Conservation (phyloP, 1,140 invertebrate genomes). For the Tetramorium alpestre region DNA sequence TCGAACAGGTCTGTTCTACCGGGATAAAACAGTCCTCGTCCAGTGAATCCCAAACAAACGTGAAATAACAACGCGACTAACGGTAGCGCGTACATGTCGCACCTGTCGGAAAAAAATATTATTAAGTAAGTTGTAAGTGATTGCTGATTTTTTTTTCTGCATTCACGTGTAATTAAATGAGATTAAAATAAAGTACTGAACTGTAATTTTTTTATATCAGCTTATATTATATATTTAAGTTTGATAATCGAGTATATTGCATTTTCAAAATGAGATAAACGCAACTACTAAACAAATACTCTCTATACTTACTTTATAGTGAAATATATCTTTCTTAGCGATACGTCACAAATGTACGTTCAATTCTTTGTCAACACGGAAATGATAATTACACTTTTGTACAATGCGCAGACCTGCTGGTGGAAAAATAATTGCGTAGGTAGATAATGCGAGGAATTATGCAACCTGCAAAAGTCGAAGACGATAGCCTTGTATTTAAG, state of each 20-base stretch:
- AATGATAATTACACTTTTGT: constrained; percentile 11
- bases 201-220: not conserved
- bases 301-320: not conserved
- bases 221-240: not conserved
- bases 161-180: not conserved
- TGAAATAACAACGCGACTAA: constrained; percentile 27
- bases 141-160: not conserved
- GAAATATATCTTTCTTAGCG: not conserved
- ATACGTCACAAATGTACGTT: not conserved
- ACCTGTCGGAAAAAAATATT: constrained; percentile 1
- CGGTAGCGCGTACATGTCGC: constrained; percentile 43
- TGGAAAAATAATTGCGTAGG: not conserved
- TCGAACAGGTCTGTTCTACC: constrained; percentile 85
- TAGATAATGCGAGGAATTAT: not conserved
- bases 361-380: constrained; percentile 5
- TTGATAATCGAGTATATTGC: not conserved
- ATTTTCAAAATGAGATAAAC: not conserved
- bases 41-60: constrained; percentile 66
- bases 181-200: not conserved
- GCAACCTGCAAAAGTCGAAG: not conserved
- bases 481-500: not conserved
- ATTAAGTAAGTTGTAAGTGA: not conserved
- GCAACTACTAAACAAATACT: not conserved
- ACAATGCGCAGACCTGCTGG: not conserved
- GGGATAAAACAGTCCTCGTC: constrained; percentile 68